Evolutionary conservation across 2,888 invertebrate genomes (phyloP).

Genomic region (Plagiodera versicolora): DNA sequence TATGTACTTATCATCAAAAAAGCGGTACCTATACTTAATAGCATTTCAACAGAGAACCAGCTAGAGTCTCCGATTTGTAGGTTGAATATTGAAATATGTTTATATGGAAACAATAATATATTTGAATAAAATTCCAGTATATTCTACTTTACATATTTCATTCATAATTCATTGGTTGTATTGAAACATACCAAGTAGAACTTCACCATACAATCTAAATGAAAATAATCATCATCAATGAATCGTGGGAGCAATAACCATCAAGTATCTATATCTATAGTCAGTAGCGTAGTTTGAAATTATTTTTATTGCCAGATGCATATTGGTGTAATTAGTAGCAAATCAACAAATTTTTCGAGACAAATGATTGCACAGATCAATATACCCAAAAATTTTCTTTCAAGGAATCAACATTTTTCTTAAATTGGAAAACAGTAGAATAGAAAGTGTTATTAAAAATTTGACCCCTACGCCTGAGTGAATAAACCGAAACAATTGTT

Average conservation of each 20-base stretch:
- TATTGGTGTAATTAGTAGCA: not conserved
- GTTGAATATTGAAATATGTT: too few relatives aligned
- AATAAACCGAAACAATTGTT: not conserved
- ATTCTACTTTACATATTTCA: not conserved
- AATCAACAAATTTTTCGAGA: not conserved
- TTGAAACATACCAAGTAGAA: not conserved
- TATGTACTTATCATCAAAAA: too few relatives aligned
- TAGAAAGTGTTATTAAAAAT: not conserved
- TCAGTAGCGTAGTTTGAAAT: not conserved
- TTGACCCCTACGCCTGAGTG: not conserved
- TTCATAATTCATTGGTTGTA: conserved; percentile 5
- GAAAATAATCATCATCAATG: conserved; percentile 12
- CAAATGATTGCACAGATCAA: not conserved
- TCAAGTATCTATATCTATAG: not conserved
- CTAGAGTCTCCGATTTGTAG: too few relatives aligned
- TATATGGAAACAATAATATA: too few relatives aligned
- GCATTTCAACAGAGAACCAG: too few relatives aligned
- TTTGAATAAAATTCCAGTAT: too few relatives aligned
- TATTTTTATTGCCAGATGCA: not conserved
- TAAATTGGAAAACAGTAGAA: not conserved
- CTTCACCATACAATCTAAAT: conserved; percentile 1
- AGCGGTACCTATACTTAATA: too few relatives aligned
- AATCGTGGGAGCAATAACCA: conserved; percentile 11
- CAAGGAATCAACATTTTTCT: too few relatives aligned
- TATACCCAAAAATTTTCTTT: too few relatives aligned